Evolutionary conservation across 2,113 vertebrate species (phyloP).

Genomic region (Pterophyllum scalare): DNA sequence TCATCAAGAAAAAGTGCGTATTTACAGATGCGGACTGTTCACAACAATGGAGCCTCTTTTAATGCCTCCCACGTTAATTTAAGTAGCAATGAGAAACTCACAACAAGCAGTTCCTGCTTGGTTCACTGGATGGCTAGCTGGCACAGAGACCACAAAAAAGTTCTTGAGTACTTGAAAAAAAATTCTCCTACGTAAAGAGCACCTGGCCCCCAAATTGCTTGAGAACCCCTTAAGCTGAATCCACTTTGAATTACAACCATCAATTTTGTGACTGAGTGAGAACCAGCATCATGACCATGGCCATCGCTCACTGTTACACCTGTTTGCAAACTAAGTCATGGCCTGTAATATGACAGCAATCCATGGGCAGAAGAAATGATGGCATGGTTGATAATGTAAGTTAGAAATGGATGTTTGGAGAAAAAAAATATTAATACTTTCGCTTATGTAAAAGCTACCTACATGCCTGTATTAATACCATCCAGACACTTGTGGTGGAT

Average conservation of each 20-base stretch:
- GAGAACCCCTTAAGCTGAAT: conserved; percentile 12
- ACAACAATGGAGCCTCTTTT: not conserved
- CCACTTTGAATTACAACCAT: conserved; percentile 18
- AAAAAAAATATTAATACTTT: not conserved
- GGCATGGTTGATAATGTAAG: not conserved
- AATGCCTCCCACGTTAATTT: not conserved
- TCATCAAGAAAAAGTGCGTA: not conserved
- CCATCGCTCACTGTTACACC: not conserved
- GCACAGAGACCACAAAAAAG: conserved; percentile 13
- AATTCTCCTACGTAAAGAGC: too few relatives aligned
- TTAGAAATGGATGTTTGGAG: not conserved
- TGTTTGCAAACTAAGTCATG: conserved; percentile 40
- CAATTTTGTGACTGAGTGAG: not conserved
- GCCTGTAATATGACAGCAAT: conserved; percentile 5
- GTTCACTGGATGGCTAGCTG: conserved; percentile 7
- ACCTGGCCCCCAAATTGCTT: not conserved
- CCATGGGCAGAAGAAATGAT: not conserved
- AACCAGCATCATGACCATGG: not conserved
- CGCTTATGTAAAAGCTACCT: conserved; percentile 19
- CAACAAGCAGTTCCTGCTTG: not conserved
- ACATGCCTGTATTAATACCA: not conserved
- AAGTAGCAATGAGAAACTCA: not conserved
- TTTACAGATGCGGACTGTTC: not conserved
- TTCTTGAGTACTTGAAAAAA: not conserved
- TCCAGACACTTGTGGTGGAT: conserved; percentile 31